Percentiles rank a stretch among this genome's conserved stretches.
Evolutionary conservation across 2,113 vertebrate species (phyloP).

Genomic region (Protomyctophum bolini): DNA sequence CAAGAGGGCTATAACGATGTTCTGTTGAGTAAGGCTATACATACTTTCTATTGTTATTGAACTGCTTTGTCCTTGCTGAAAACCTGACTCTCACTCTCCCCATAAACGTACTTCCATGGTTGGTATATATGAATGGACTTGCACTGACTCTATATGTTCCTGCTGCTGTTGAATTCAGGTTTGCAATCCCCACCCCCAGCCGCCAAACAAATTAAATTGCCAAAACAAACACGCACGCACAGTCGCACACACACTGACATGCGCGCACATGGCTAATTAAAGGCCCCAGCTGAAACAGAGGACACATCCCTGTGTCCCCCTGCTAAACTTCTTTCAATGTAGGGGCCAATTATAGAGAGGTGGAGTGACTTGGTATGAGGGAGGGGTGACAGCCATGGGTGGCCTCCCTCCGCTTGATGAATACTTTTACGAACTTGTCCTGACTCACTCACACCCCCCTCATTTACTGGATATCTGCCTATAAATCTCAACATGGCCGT

Average conservation of each 20-base stretch:
- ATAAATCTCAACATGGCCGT: not conserved
- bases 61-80: conserved; percentile 7
- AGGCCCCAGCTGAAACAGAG: conserved; percentile 7
- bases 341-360: conserved; percentile 20
- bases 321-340: conserved; percentile 17
- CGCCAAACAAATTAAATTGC: no score
- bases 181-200: no score
- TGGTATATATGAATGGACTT: not conserved
- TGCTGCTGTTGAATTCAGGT: not conserved
- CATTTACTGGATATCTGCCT: conserved; percentile 10
- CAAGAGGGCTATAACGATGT: not conserved
- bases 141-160: not conserved
- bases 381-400: not conserved
- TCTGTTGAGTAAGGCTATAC: not conserved
- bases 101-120: not conserved
- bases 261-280: conserved; percentile 10
- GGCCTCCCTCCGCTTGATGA: conserved; percentile 6
- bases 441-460: conserved; percentile 19
- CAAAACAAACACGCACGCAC: not conserved
- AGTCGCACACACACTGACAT: conserved; percentile 16
- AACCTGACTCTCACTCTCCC: not conserved
- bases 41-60: conserved; percentile 1
- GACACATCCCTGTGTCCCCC: conserved; percentile 1
- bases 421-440: conserved; percentile 18
- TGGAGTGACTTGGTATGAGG: not conserved